These are phyloP conservation scores for Drosophila carrolli DNA, from an alignment of 1,140 invertebrate species.

Conservation along the genomic window DNA sequence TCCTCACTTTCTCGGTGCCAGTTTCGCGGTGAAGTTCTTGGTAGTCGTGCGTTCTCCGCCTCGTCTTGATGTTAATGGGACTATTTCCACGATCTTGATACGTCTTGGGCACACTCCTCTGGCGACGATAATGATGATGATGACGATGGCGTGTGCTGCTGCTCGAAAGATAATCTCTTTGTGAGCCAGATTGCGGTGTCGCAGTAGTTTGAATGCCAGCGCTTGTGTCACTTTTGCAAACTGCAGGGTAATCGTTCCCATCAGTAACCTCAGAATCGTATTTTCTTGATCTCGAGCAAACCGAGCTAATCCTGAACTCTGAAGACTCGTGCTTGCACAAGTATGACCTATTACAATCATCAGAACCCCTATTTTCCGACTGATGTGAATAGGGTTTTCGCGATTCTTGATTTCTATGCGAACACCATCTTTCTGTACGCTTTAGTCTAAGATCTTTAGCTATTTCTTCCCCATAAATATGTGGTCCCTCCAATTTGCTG, in stretches of 20 bases:
- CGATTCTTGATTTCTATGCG: not conserved
- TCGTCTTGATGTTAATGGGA: slow-evolving; percentile 48
- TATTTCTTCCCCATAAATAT: not conserved
- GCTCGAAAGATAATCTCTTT: slow-evolving; percentile 21
- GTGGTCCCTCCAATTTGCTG: not conserved
- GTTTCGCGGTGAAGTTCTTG: not conserved
- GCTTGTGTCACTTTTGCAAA: slow-evolving; percentile 10
- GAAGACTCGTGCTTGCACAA: not conserved
- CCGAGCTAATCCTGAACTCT: not conserved
- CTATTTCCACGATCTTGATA: slow-evolving; percentile 66
- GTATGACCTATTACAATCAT: not conserved
- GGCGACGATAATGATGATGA: slow-evolving; percentile 17
- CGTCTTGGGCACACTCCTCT: slow-evolving; percentile 20
- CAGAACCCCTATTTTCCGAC: not conserved
- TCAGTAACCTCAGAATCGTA: not conserved
- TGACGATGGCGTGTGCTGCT: slow-evolving; percentile 17
- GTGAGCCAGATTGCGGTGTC: slow-evolving; percentile 1
- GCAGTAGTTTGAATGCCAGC: not conserved
- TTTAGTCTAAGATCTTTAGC: not conserved
- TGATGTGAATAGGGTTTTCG: no score
- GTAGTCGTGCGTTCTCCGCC: not conserved
- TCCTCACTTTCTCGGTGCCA: not conserved
- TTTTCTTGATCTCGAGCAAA: slow-evolving; percentile 5
- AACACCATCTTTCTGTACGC: not conserved
- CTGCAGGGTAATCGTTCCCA: slow-evolving; percentile 2